Evolutionary conservation across 2,113 vertebrate species (phyloP).

Genomic region (Lasiurus borealis): DNA sequence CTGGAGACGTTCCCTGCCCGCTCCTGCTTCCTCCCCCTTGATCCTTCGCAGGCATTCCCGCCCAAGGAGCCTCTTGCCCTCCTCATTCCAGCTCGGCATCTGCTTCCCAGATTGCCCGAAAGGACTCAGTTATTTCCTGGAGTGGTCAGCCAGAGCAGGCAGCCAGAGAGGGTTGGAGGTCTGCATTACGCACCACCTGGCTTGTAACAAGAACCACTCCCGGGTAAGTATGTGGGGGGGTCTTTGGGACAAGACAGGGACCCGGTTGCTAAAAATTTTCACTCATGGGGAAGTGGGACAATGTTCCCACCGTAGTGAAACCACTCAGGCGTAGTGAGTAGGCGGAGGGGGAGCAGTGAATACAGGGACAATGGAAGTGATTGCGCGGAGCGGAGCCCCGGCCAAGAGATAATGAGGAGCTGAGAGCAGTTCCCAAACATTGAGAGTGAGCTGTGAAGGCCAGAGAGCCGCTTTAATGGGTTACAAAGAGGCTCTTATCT

Average conservation of each 20-base stretch:
- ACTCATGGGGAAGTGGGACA: not conserved
- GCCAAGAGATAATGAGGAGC: conserved; percentile 68
- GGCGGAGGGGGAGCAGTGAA: not conserved
- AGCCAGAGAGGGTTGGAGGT: not conserved
- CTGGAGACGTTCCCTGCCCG: not conserved
- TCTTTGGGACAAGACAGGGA: not conserved
- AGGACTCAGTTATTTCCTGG: not conserved
- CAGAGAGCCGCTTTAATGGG: conserved; percentile 31
- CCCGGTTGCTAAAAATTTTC: not conserved
- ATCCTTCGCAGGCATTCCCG: not conserved
- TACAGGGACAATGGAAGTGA: not conserved
- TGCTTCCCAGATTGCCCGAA: not conserved
- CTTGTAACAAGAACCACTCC: not conserved
- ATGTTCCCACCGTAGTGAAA: not conserved
- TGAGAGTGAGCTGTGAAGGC: conserved; percentile 62
- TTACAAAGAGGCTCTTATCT: conserved; percentile 62
- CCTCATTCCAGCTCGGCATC: not conserved
- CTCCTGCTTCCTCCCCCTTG: not conserved
- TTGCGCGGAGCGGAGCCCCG: conserved; percentile 35
- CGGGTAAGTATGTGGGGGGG: not conserved
- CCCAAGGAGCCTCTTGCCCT: not conserved
- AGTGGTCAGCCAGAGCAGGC: not conserved
- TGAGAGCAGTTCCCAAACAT: conserved; percentile 55
- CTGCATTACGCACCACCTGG: not conserved
- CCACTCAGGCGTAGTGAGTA: not conserved